Evolutionary conservation across 2,888 invertebrate genomes (phyloP), one percentile per base, ranked within the genome.

Genomic region (Antitype chi): DNA sequence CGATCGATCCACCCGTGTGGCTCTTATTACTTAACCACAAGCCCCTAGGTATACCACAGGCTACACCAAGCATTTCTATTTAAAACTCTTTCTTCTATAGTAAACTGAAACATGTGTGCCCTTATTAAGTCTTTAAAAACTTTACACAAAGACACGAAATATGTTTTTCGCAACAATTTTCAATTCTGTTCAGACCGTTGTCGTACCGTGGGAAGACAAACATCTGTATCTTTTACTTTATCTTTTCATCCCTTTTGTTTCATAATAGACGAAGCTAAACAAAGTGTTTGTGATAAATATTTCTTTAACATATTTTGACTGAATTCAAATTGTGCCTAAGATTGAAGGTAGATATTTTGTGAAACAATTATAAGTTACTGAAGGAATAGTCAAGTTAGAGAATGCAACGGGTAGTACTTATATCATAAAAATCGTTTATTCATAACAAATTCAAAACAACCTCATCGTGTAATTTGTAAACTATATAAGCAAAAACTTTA

Each of bases 161-260:
- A 53, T 69, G 15, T 69, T 69, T 66, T 43, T 49, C 25, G n/a
- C 2, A 28, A 66, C 38, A 57, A 23, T 66, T 70, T 84, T 67
- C n/a, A 62, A 62, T 17, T 47, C 38, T n/a, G 9, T 32, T 60
- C 32, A 62, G 9, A 59, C 13, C 11, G 5, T 15, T 23, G 38
- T 23, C 23, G 43, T 52, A n/a, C 25, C 67, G 81, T 84, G 81
- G 53, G 81, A 81, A 74, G 1, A 2, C 3, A 17, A 23, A 17
- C 81, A 84, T 23, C 70, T 81, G 84, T 38, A 25, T 57, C 13
- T 38, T 70, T 23, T 47, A 32, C 28, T 62, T 62, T 67, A 74
- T 80, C 80, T 59, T 70, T 68, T 80, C 23, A 80, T 84, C 74
- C 62, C 47, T n/a, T 60, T 75, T 67, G 64, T 66, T 67, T 57